Evolutionary conservation across 2,113 vertebrate genomes (phyloP).

Genomic region (Pionites leucogaster): DNA sequence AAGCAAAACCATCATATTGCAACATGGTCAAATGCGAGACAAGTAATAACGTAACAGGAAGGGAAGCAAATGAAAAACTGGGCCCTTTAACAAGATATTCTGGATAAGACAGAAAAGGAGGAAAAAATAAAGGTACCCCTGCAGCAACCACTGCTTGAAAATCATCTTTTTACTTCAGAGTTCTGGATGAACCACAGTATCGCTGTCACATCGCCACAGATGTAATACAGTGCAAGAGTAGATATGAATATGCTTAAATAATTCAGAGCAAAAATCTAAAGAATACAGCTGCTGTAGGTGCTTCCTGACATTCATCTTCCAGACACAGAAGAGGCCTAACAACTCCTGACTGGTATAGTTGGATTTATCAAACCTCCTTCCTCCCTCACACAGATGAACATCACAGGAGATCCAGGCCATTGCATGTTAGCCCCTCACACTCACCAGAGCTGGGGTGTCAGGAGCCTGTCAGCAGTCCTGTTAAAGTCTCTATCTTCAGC

Average conservation of each 20-base stretch:
- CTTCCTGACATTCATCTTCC: not conserved
- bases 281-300: slow-evolving; percentile 6
- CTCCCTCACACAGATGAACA: not conserved
- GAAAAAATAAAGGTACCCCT: not conserved
- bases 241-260: not conserved
- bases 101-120: not conserved
- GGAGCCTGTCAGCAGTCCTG: not conserved
- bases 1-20: not conserved
- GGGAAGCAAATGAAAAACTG: not conserved
- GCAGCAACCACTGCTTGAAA: not conserved
- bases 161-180: not conserved
- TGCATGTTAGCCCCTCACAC: not conserved
- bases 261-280: not conserved
- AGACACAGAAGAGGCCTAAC: not conserved
- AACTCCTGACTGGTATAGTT: not conserved
- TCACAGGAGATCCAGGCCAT: not conserved
- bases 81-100: not conserved
- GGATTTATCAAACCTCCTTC: not conserved
- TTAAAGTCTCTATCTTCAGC: not conserved
- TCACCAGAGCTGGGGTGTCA: fast-evolving
- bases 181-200: not conserved
- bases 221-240: not conserved
- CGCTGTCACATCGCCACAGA: not conserved
- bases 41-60: not conserved
- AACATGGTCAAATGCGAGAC: not conserved